Conservation (phyloP, 2,888 invertebrate species). For the Chrysomela aeneicollis region DNA sequence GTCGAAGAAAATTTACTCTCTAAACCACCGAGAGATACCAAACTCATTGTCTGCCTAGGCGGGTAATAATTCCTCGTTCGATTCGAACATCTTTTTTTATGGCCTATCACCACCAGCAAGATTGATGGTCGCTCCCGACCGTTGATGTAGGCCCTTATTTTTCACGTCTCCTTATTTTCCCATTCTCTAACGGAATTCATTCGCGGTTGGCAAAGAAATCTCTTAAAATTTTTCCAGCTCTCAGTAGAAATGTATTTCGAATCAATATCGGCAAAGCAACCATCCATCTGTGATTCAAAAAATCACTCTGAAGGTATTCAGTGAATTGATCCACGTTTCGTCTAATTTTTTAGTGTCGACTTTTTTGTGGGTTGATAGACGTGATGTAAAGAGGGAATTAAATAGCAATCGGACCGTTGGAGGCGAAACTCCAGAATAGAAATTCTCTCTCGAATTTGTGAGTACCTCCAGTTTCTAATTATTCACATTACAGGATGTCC, state of each 20-base stretch:
- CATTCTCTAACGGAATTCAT: neutral
- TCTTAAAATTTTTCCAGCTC: neutral
- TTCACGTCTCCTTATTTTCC: slow-evolving; percentile 25
- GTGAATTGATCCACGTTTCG: too few species aligned
- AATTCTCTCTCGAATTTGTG: too few species aligned
- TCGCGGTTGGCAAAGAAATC: neutral
- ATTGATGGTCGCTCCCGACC: slow-evolving; percentile 22
- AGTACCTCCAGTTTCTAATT: too few species aligned
- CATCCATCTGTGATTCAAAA: too few species aligned
- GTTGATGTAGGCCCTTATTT: slow-evolving; percentile 32
- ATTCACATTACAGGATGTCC: too few species aligned
- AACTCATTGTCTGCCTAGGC: neutral
- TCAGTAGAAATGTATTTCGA: neutral
- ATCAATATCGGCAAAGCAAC: too few species aligned
- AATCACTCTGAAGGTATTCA: too few species aligned
- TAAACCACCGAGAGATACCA: neutral
- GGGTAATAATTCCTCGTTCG: slow-evolving; percentile 1
- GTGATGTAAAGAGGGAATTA: too few species aligned
- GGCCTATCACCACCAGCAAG: slow-evolving; percentile 14
- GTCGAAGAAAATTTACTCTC: neutral
- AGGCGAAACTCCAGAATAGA: too few species aligned
- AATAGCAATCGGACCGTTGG: too few species aligned
- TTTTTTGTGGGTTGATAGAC: too few species aligned
- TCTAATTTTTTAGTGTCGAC: too few species aligned
- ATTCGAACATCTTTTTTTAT: slow-evolving; percentile 2